Evolutionary conservation across 2,888 invertebrate genomes (phyloP), one percentile per base, ranked within the genome.

Genomic region (Abscondita cerata): DNA sequence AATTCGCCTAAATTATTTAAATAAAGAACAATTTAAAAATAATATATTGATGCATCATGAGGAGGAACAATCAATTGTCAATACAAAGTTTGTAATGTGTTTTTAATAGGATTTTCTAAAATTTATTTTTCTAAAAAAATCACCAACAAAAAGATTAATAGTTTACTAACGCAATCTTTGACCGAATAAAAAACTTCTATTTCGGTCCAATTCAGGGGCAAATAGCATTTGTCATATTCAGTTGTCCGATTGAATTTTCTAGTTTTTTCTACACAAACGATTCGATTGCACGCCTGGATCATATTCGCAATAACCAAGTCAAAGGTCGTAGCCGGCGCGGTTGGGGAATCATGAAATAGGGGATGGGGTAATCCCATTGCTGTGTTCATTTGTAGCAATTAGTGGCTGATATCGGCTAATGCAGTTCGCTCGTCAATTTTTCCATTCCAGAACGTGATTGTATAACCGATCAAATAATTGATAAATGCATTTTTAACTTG

Each of bases 351-450:
- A 56, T 51, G 61, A 61, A 59, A 60, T 54, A 48, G 55, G 70
- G 51, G 74, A 75, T 72, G 70, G 70, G 71, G 73, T 76, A 78
- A 79, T 78, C 73, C 70, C 69, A 77, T 78, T 74, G 75, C 75
- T 70, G 66, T 74, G 76, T 78, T 77, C 78, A 77, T 78, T 78
- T 75, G 75, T 70, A 75, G 77, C 78, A 79, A 79, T 79, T 79
- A 79, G 75, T 73, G 72, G 72, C 72, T 68, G 76, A 76, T 75
- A 73, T 73, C 70, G 73, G 73, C 72, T 73, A 77, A 78, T 73
- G 73, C 73, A 69, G 70, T 78, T 77, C 54, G 57, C 61, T 62
- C 54, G 64, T 62, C 54, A 54, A 51, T 58, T 56, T 59, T 67
- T 59, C 64, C 36, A 61, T 62, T 66, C 51, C 68, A 64, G 61